Percentiles rank a stretch among this genome's conserved stretches.
Evolutionary conservation across 1,140 invertebrate genomes (phyloP).

Genomic region (Micrasema longulum): DNA sequence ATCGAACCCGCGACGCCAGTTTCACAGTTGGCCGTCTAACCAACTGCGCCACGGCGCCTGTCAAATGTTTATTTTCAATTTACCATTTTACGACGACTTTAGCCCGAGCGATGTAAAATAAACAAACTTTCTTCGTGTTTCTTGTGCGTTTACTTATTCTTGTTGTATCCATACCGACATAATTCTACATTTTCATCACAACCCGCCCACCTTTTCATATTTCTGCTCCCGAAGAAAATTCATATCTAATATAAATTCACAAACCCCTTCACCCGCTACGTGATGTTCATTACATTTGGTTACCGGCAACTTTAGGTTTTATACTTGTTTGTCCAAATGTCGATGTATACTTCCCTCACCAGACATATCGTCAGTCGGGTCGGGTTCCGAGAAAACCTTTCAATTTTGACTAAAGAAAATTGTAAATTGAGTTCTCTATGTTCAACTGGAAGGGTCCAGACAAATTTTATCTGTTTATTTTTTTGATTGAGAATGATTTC

Average conservation of each 20-base stretch:
- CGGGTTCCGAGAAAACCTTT: slow-evolving; percentile 27
- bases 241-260: slow-evolving; percentile 34
- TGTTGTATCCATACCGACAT: no score
- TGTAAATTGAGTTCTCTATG: slow-evolving; percentile 33
- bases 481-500: slow-evolving; percentile 16
- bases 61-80: no score
- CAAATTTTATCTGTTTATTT: slow-evolving; percentile 17
- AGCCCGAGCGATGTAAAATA: no score
- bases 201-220: not conserved
- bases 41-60: no score
- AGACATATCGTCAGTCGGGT: slow-evolving; percentile 2
- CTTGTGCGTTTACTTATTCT: no score
- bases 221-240: slow-evolving; percentile 14
- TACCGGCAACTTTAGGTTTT: slow-evolving; percentile 18
- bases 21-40: no score
- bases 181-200: no score
- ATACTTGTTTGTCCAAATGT: slow-evolving; percentile 25
- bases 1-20: no score
- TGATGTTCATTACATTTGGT: slow-evolving; percentile 27
- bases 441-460: slow-evolving; percentile 11
- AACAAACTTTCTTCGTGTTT: no score
- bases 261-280: slow-evolving; percentile 9
- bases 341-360: not conserved
- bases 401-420: slow-evolving; percentile 35
- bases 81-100: no score